A percentile compares a stretch with the other conserved stretches of the same genome.
Evolutionary conservation across 2,113 vertebrate species (phyloP).

Genomic region (Mus spicilegus): DNA sequence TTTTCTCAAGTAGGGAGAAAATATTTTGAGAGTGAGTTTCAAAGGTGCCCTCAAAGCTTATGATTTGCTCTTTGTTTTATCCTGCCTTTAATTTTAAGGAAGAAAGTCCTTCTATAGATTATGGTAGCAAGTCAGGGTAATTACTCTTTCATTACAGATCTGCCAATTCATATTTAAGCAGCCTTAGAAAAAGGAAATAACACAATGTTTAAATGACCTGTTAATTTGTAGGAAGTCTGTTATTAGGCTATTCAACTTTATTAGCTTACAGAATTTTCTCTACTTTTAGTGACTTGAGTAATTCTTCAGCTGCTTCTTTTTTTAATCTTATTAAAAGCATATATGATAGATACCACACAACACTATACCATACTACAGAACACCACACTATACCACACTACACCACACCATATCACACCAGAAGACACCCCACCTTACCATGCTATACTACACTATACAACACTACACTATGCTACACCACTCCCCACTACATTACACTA

Average conservation of each 20-base stretch:
- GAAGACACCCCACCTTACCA: accelerated
- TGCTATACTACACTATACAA: accelerated
- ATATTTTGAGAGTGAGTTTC: neutral
- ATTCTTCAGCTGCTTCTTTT: conserved; percentile 20
- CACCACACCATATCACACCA: neutral
- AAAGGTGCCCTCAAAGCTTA: neutral
- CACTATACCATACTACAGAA: neutral
- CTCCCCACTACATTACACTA: accelerated
- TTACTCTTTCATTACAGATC: neutral
- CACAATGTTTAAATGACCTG: conserved; percentile 8
- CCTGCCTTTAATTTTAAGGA: conserved; percentile 48
- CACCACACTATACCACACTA: neutral
- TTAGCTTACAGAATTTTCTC: conserved; percentile 28
- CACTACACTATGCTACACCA: neutral
- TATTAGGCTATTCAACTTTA: conserved; percentile 36
- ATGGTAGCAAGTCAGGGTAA: neutral
- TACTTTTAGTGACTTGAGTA: conserved; percentile 37
- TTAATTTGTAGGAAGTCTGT: conserved; percentile 45
- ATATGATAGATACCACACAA: neutral
- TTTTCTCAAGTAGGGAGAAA: neutral
- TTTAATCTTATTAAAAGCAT: neutral
- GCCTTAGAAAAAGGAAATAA: conserved; percentile 34
- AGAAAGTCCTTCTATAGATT: neutral
- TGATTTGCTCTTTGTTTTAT: conserved; percentile 33
- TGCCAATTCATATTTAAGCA: neutral